Percentiles rank a stretch among this genome's conserved stretches.
These are phyloP conservation scores for Priocnemis perturbator DNA, from an alignment of 2,888 invertebrate species.

Conservation along the genomic window DNA sequence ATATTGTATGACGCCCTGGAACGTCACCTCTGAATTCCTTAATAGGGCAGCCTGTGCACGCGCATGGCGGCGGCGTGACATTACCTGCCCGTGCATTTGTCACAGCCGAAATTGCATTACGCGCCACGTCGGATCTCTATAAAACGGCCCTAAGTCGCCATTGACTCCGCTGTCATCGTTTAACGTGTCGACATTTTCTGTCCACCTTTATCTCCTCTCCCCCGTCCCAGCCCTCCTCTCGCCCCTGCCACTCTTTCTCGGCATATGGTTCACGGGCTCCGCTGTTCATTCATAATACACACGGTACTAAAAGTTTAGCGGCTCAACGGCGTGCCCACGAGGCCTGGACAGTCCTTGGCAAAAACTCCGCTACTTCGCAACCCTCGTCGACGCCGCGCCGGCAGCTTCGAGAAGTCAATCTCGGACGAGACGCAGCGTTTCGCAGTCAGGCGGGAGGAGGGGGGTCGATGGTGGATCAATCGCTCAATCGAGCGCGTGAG, in stretches of 20 bases:
- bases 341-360: conserved; percentile 1
- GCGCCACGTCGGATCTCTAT: conserved; percentile 54
- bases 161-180: conserved; percentile 47
- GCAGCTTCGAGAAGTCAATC: too few species aligned
- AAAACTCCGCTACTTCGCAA: too few species aligned
- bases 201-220: conserved; percentile 45
- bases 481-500: too few species aligned
- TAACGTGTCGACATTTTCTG: conserved; percentile 48
- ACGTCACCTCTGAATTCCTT: conserved; percentile 36
- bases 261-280: conserved; percentile 48
- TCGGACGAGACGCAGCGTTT: too few species aligned
- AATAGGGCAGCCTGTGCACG: conserved; percentile 29
- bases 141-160: conserved; percentile 50
- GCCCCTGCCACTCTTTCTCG: conserved; percentile 11
- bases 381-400: too few species aligned
- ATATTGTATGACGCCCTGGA: neutral
- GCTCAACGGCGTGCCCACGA: conserved; percentile 10
- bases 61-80: conserved; percentile 1
- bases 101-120: conserved; percentile 56
- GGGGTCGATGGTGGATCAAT: too few species aligned
- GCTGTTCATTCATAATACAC: conserved; percentile 56
- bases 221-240: conserved; percentile 19
- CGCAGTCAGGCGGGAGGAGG: too few species aligned
- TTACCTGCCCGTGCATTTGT: conserved; percentile 56
- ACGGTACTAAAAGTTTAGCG: conserved; percentile 43